Evolutionary conservation across 2,113 vertebrate species (phyloP).

Genomic region (Ciconia maguari): DNA sequence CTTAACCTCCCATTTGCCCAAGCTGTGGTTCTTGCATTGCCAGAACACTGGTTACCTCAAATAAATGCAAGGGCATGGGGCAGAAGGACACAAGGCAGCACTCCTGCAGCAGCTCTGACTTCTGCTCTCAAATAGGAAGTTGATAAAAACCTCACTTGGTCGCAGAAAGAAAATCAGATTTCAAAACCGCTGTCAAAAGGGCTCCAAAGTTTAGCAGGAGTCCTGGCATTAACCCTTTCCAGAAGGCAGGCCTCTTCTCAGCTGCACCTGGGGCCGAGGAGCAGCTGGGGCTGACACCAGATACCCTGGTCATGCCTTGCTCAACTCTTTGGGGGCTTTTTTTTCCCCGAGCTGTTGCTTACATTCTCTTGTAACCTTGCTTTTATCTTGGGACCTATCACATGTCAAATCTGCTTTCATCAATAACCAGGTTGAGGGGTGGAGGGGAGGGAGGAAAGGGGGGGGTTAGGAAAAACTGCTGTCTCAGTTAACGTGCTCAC

Average conservation of each 20-base stretch:
- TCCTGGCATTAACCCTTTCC: slow-evolving; percentile 23
- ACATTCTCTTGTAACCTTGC: neutral
- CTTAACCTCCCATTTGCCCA: neutral
- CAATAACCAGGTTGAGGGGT: neutral
- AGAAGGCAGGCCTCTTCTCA: neutral
- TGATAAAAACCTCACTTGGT: slow-evolving; percentile 32
- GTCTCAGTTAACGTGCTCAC: neutral
- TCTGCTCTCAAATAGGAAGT: slow-evolving; percentile 60
- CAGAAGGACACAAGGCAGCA: neutral
- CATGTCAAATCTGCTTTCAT: neutral
- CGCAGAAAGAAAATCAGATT: slow-evolving; percentile 58
- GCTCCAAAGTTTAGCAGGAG: neutral
- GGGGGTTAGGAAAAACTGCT: neutral
- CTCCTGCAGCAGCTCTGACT: neutral
- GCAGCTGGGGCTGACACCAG: neutral
- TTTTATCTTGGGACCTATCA: neutral
- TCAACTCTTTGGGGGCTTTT: neutral
- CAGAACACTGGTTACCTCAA: neutral
- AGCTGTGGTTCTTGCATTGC: neutral
- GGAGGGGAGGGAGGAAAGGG: neutral
- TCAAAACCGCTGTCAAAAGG: neutral
- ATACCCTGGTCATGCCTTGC: neutral
- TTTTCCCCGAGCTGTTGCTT: neutral
- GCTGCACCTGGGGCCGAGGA: neutral
- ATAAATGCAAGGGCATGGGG: neutral